Conservation (phyloP, 2,113 vertebrate species). For the Gobiocypris rarus region DNA sequence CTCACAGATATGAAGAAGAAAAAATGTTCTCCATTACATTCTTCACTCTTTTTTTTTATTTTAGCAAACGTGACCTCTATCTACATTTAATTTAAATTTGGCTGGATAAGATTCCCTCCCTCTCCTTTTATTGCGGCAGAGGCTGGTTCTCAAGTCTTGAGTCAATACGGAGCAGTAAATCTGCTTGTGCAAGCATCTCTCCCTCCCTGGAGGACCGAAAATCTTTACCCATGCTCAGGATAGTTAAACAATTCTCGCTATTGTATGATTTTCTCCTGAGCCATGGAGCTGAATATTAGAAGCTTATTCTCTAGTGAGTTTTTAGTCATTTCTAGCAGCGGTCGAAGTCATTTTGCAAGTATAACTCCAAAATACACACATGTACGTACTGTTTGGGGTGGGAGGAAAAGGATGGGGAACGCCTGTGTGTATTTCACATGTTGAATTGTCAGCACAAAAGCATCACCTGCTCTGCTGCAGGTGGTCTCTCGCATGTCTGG, state of each 20-base stretch:
- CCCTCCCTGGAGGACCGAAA: conserved; percentile 59
- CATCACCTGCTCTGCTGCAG: conserved; percentile 32
- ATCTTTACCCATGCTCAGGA: conserved; percentile 65
- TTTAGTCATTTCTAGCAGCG: conserved; percentile 47
- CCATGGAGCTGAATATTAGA: conserved; percentile 50
- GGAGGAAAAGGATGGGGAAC: too few species aligned
- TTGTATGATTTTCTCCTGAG: conserved; percentile 59
- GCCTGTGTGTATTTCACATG: conserved; percentile 22
- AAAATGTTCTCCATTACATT: neutral
- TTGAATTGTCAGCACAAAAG: conserved; percentile 43
- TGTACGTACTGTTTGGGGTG: neutral
- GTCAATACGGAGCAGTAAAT: conserved; percentile 64
- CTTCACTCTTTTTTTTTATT: conserved; percentile 4
- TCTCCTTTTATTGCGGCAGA: conserved; percentile 53
- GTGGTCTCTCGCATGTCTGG: conserved; percentile 32
- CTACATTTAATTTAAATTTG: conserved; percentile 57
- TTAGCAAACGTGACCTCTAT: conserved; percentile 47
- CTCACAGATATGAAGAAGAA: conserved; percentile 1
- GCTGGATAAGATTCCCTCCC: conserved; percentile 51
- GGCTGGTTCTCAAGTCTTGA: conserved; percentile 60
- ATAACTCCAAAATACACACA: conserved; percentile 15
- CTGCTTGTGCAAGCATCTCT: conserved; percentile 67
- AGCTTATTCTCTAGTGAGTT: conserved; percentile 49
- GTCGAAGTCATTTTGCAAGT: conserved; percentile 45
- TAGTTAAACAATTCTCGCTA: conserved; percentile 66